Evolutionary conservation across 2,113 vertebrate species (phyloP).

Genomic region (Butorides virescens): DNA sequence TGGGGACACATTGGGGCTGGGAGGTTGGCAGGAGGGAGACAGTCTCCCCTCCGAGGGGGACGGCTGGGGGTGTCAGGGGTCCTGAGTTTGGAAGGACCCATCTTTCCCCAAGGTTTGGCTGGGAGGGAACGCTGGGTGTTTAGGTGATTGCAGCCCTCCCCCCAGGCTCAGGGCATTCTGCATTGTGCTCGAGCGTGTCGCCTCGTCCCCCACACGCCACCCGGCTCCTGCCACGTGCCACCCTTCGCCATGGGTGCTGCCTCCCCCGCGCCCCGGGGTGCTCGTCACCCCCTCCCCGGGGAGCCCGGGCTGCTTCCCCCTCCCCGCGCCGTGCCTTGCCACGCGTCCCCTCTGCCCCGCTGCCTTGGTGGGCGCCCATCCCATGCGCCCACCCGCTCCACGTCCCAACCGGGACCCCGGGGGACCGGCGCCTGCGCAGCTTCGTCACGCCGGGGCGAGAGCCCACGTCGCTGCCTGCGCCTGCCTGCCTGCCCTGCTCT

Average conservation of each 20-base stretch:
- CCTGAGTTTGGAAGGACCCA: background rate
- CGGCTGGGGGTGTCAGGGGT: background rate
- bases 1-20: background rate
- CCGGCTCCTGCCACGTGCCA: background rate
- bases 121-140: background rate
- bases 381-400: background rate
- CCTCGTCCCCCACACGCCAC: background rate
- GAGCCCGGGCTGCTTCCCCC: background rate
- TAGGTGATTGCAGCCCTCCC: background rate
- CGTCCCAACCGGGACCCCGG: background rate
- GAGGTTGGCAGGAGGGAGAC: background rate
- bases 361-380: conserved; percentile 1
- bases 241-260: background rate
- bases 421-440: background rate
- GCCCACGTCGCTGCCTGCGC: conserved; percentile 25
- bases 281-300: accelerated
- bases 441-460: background rate
- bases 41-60: background rate
- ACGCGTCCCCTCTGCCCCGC: background rate
- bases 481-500: conserved; percentile 55
- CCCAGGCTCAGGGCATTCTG: background rate
- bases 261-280: background rate
- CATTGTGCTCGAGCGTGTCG: accelerated
- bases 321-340: conserved; percentile 45
- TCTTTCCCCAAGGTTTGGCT: background rate